These are phyloP conservation scores for Holothuria glaberrima DNA, from an alignment of 35 echinoderm and acorn worm species.

Conservation along the genomic window DNA sequence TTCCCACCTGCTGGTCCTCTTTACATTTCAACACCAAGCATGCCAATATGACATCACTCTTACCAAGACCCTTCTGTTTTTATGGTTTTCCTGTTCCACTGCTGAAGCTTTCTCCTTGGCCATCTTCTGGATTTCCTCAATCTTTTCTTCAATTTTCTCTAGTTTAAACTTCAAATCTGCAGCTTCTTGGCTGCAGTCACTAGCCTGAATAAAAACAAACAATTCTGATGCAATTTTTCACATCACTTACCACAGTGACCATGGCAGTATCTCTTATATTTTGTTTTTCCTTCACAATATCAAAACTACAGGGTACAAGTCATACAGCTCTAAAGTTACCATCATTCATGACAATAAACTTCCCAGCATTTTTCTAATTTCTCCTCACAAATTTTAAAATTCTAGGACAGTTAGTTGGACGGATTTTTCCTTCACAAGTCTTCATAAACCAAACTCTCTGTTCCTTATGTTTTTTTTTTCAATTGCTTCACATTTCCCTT, in stretches of 20 bases:
- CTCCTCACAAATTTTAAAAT: too few species aligned
- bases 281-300: too few species aligned
- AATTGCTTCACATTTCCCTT: not conserved
- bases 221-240: not conserved
- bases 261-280: too few species aligned
- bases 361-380: too few species aligned
- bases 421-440: too few species aligned
- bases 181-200: constrained; percentile 74
- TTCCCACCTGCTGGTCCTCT: too few species aligned
- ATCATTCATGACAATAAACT: too few species aligned
- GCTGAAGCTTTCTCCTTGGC: constrained; percentile 85
- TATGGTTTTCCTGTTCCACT: constrained; percentile 88
- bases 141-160: constrained; percentile 81
- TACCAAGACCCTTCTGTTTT: constrained; percentile 95
- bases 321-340: too few species aligned
- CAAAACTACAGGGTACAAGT: too few species aligned
- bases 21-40: too few species aligned
- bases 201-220: constrained; percentile 67
- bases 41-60: not conserved
- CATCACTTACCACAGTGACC: too few species aligned
- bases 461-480: not conserved
- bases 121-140: constrained; percentile 84
- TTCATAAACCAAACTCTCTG: not conserved
- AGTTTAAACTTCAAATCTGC: constrained; percentile 79
- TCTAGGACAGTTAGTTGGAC: too few species aligned